Evolutionary conservation across 2,888 invertebrate species (phyloP).

Genomic region (Cosmopolites sordidus): DNA sequence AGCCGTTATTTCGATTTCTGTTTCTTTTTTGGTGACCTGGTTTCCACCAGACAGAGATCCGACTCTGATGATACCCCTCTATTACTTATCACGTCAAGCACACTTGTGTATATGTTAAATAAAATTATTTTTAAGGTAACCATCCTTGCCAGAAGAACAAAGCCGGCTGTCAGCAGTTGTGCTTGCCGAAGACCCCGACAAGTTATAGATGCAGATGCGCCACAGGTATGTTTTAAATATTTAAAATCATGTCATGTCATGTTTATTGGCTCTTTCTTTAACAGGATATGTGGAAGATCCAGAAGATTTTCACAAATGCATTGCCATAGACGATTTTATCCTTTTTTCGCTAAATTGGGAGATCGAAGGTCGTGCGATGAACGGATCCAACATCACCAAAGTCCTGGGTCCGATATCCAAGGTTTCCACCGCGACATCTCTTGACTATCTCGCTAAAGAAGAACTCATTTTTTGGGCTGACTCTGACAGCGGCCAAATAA

Average conservation of each 20-base stretch:
- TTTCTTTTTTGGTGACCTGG: too few relatives aligned
- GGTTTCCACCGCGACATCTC: slow-evolving; percentile 67
- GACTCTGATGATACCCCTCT: too few relatives aligned
- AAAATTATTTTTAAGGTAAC: too few relatives aligned
- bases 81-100: too few relatives aligned
- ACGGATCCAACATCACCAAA: slow-evolving; percentile 42
- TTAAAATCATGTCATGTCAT: too few relatives aligned
- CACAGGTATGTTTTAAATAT: too few relatives aligned
- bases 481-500: slow-evolving; percentile 70
- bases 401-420: slow-evolving; percentile 67
- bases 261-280: too few relatives aligned
- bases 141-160: slow-evolving; percentile 57
- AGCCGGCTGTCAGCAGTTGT: slow-evolving; percentile 67
- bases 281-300: slow-evolving; percentile 61
- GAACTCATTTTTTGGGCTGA: slow-evolving; percentile 74
- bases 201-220: slow-evolving; percentile 70
- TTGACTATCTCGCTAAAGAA: slow-evolving; percentile 63
- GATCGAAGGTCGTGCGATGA: slow-evolving; percentile 62
- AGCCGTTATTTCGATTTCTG: too few relatives aligned
- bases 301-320: slow-evolving; percentile 49
- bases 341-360: slow-evolving; percentile 76
- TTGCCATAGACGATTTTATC: slow-evolving; percentile 63
- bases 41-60: too few relatives aligned
- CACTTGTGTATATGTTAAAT: too few relatives aligned
- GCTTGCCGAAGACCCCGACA: slow-evolving; percentile 59